These are phyloP conservation scores for Scaptomyza hsui DNA, from an alignment of 1,140 invertebrate species.

Conservation along the genomic window DNA sequence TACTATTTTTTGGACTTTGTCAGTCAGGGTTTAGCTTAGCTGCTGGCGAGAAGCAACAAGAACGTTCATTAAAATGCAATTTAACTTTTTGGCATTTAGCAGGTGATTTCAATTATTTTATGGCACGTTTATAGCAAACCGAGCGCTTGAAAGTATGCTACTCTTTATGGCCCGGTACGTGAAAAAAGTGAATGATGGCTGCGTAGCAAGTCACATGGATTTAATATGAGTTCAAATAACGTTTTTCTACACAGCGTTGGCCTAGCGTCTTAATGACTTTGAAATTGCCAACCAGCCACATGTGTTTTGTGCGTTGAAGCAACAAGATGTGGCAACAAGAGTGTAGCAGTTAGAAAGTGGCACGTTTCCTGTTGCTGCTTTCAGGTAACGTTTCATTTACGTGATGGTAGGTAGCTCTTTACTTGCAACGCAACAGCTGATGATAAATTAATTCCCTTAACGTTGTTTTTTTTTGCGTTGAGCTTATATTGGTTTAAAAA, in stretches of 20 bases:
- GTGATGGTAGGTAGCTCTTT: conserved; percentile 36
- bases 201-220: conserved; percentile 42
- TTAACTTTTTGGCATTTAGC: conserved; percentile 53
- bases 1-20: background rate
- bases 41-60: conserved; percentile 16
- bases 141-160: conserved; percentile 51
- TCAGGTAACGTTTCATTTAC: conserved; percentile 63
- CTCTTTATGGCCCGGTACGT: conserved; percentile 13
- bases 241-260: conserved; percentile 40
- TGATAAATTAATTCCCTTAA: conserved; percentile 54
- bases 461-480: too few relatives aligned
- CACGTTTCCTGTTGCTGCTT: conserved; percentile 38
- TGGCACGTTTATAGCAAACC: conserved; percentile 27
- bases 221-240: conserved; percentile 48
- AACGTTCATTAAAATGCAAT: conserved; percentile 70
- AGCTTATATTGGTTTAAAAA: too few relatives aligned
- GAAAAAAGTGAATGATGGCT: conserved; percentile 56
- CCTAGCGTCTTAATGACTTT: conserved; percentile 68
- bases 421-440: conserved; percentile 31
- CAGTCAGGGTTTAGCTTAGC: background rate
- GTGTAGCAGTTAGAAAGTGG: conserved; percentile 23
- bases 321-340: conserved; percentile 25
- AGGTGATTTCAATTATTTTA: conserved; percentile 64
- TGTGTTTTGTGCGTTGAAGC: conserved; percentile 5
- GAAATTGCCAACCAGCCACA: conserved; percentile 48